Evolutionary conservation across 2,888 invertebrate genomes (phyloP).

Genomic region (Ellobium chinense): DNA sequence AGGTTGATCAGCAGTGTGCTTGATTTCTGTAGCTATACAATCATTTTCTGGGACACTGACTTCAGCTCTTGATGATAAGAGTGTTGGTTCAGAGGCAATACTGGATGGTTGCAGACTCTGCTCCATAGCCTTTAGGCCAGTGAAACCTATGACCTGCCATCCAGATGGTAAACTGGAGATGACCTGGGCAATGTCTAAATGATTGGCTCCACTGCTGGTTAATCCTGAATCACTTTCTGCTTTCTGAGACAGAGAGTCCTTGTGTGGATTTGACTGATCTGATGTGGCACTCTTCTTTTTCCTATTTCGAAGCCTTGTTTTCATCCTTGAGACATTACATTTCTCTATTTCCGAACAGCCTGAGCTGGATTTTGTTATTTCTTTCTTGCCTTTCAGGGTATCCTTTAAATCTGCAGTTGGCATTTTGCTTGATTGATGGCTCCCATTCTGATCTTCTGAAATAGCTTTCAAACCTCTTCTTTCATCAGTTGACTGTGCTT

Average conservation of each 20-base stretch:
- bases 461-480: background rate
- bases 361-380: too few relatives aligned
- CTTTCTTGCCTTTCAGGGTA: background rate
- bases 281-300: background rate
- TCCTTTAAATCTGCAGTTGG: background rate
- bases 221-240: background rate
- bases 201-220: background rate
- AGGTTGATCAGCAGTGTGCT: slow-evolving; percentile 9
- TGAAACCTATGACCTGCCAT: slow-evolving; percentile 43
- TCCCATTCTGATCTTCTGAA: background rate
- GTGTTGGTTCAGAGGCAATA: background rate
- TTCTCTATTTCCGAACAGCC: background rate
- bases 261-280: background rate
- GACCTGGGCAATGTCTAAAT: slow-evolving; percentile 30
- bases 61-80: background rate
- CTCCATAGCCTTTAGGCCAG: slow-evolving; percentile 1
- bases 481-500: background rate
- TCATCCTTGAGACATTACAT: background rate
- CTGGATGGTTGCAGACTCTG: background rate
- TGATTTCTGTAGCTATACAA: background rate
- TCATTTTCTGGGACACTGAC: background rate
- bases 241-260: background rate
- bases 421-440: background rate
- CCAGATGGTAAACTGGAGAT: slow-evolving; percentile 42
- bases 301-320: background rate